These are phyloP conservation scores for Microctenopoma lineatum DNA, from an alignment of 2,797 vertebrate species.

Conservation along the genomic window DNA sequence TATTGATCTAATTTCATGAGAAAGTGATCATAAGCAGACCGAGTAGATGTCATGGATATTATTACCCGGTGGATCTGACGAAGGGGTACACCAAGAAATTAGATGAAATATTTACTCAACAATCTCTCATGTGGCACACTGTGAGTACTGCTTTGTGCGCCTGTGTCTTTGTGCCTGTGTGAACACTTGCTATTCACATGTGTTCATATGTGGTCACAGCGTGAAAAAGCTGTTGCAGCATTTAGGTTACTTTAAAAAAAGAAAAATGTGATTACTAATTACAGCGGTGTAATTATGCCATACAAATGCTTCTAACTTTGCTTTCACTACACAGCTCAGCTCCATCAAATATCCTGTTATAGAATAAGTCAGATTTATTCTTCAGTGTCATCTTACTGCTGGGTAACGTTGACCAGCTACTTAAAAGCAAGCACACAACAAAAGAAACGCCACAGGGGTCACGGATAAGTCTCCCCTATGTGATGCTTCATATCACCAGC, in stretches of 20 bases:
- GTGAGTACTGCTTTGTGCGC: background rate
- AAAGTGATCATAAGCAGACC: conserved; percentile 39
- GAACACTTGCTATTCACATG: background rate
- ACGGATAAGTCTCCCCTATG: too few relatives aligned
- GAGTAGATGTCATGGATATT: conserved; percentile 13
- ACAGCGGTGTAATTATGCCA: too few relatives aligned
- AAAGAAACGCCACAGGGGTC: too few relatives aligned
- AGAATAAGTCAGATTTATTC: too few relatives aligned
- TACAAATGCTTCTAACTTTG: too few relatives aligned
- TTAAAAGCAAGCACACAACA: too few relatives aligned
- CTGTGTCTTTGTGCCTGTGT: conserved; percentile 4
- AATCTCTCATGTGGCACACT: conserved; percentile 9
- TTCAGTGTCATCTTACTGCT: too few relatives aligned
- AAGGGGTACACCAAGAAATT: conserved; percentile 19
- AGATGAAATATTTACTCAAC: conserved; percentile 37
- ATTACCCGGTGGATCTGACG: conserved; percentile 4
- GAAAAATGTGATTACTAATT: too few relatives aligned
- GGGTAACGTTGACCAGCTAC: too few relatives aligned
- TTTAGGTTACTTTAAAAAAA: background rate
- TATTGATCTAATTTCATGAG: conserved; percentile 63
- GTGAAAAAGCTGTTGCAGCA: background rate
- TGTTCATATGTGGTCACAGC: background rate
- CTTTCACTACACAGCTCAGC: too few relatives aligned
- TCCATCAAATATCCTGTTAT: too few relatives aligned
- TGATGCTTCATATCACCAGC: too few relatives aligned